phyloP scores from a whole-genome alignment of 53 echinoderm and acorn worm genomes.

The Echinometra lucunter region DNA sequence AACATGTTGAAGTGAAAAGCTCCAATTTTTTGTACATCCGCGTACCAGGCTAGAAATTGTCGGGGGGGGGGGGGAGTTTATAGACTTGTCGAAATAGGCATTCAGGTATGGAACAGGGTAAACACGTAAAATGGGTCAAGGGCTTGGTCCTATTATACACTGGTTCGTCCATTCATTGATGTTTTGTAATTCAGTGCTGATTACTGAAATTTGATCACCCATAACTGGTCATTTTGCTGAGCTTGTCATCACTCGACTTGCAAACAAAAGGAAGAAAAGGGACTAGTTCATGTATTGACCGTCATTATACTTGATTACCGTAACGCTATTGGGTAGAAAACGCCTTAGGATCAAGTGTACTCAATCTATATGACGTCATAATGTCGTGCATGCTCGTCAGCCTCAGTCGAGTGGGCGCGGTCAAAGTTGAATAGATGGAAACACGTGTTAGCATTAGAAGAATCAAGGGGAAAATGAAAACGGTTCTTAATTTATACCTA shows the following conservation, averaged over 20 bases:
- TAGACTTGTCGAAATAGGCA: neutral
- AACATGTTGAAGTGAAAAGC: neutral
- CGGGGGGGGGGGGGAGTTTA: too few relatives aligned
- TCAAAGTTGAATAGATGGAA: neutral
- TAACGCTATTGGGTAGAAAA: too few relatives aligned
- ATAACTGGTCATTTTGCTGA: neutral
- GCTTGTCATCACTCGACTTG: neutral
- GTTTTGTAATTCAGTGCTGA: too few relatives aligned
- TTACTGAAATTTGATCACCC: neutral
- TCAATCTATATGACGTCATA: too few relatives aligned
- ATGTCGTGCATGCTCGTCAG: too few relatives aligned
- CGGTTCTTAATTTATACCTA: neutral
- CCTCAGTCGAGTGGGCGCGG: neutral
- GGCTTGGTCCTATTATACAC: neutral
- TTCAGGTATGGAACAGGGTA: neutral
- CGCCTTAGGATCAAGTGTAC: too few relatives aligned
- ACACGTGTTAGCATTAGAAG: neutral
- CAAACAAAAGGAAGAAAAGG: too few relatives aligned
- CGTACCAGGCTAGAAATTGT: neutral
- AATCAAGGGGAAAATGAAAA: neutral
- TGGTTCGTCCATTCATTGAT: too few relatives aligned
- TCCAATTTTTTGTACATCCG: neutral
- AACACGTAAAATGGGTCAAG: neutral
- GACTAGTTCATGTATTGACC: too few relatives aligned
- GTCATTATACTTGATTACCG: too few relatives aligned